Conservation (phyloP, 2,797 vertebrate species). For the Anguilla pacifica region DNA sequence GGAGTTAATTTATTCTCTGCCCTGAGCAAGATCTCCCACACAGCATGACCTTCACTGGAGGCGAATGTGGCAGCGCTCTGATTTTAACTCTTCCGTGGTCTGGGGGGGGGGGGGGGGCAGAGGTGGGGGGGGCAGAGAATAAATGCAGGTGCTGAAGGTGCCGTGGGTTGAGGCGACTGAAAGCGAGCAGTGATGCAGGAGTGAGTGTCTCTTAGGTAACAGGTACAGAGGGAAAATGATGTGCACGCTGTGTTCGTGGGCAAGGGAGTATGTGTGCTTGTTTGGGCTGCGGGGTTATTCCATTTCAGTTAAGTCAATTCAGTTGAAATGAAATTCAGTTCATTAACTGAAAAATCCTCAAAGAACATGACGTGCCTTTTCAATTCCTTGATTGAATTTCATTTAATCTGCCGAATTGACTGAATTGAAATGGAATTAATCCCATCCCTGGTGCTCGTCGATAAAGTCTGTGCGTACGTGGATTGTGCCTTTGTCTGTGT, state of each 20-base stretch:
- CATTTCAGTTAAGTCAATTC: not conserved
- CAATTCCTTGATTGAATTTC: not conserved
- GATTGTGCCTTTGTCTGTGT: not conserved
- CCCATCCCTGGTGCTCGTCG: not conserved
- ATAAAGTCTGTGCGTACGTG: not conserved
- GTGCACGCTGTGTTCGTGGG: not conserved
- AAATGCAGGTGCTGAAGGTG: not conserved
- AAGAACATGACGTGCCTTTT: not conserved
- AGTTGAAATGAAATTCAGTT: not conserved
- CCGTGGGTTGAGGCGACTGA: not conserved
- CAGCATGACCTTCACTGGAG: conserved; percentile 97
- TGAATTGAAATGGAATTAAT: not conserved
- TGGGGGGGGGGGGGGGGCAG: conserved; percentile 54
- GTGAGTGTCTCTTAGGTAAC: not conserved
- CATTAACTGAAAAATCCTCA: not conserved
- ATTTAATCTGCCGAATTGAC: not conserved
- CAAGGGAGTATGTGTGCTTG: not conserved
- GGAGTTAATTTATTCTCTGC: conserved; percentile 99
- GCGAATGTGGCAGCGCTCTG: conserved; percentile 62
- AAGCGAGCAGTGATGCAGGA: not conserved
- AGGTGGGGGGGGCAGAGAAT: not conserved
- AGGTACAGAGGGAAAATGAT: not conserved
- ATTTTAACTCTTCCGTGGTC: conserved; percentile 33
- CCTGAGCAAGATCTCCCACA: conserved; percentile 97
- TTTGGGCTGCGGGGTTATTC: not conserved